These are phyloP conservation scores for Gymnoscelis rufifasciata DNA, from an alignment of 2,888 invertebrate species.

Conservation along the genomic window DNA sequence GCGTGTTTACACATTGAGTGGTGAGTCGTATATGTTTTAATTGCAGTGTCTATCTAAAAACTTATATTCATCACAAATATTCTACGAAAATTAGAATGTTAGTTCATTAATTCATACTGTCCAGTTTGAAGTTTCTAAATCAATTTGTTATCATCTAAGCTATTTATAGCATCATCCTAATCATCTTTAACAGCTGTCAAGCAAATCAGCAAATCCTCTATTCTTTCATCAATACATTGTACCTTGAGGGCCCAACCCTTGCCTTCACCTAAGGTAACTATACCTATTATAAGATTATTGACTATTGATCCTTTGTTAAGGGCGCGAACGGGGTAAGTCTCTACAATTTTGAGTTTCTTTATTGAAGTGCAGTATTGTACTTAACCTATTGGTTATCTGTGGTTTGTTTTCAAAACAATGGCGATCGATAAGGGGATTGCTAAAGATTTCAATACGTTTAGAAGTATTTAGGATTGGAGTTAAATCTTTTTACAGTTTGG, in stretches of 20 bases:
- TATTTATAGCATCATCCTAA: conserved; percentile 2
- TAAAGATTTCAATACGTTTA: conserved; percentile 4
- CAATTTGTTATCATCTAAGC: not conserved
- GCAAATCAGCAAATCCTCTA: conserved; percentile 52
- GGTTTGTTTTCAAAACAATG: conserved; percentile 21
- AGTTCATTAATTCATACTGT: too few species aligned
- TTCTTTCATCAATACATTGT: conserved; percentile 41
- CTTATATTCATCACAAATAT: too few species aligned
- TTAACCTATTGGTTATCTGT: conserved; percentile 12
- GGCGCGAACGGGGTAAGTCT: conserved; percentile 63
- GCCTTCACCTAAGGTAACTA: conserved; percentile 37
- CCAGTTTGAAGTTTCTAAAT: too few species aligned
- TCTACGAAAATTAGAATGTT: too few species aligned
- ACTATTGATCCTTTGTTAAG: conserved; percentile 69
- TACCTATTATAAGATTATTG: conserved; percentile 75
- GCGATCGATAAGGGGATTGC: conserved; percentile 10
- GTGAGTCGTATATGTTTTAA: too few species aligned
- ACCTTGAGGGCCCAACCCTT: conserved; percentile 40
- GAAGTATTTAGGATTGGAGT: not conserved
- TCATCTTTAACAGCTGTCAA: conserved; percentile 26
- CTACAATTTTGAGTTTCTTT: conserved; percentile 39
- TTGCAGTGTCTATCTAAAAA: too few species aligned
- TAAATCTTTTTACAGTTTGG: not conserved
- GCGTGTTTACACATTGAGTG: too few species aligned
- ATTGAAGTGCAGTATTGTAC: conserved; percentile 25